These are phyloP conservation scores for Didymodactylos carnosus DNA, from an alignment of 2,888 invertebrate species.

Conservation along the genomic window DNA sequence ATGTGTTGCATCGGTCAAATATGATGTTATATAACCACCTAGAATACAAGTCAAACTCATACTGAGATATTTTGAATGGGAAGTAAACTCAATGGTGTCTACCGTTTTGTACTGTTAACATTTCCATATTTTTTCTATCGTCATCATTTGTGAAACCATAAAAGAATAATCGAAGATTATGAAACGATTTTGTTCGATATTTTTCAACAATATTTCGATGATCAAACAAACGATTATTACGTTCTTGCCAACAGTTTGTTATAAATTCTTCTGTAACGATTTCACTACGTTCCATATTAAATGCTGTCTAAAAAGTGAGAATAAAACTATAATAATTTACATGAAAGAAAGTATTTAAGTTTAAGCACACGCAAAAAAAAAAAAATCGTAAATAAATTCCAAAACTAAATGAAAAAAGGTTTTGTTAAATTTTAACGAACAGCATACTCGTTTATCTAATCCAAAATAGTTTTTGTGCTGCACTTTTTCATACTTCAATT, in stretches of 20 bases:
- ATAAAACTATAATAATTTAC: not conserved
- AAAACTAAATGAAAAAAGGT: too few species aligned
- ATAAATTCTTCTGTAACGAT: slow-evolving; percentile 75
- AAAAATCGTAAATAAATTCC: too few species aligned
- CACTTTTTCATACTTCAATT: too few species aligned
- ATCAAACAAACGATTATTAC: slow-evolving; percentile 43
- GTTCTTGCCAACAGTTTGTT: slow-evolving; percentile 57
- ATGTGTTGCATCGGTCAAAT: slow-evolving; percentile 18
- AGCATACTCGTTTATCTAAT: too few species aligned
- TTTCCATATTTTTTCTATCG: slow-evolving; percentile 24
- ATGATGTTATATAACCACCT: slow-evolving; percentile 1
- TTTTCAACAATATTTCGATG: slow-evolving; percentile 43
- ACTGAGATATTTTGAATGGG: not conserved
- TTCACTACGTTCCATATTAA: slow-evolving; percentile 58
- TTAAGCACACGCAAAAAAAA: too few species aligned
- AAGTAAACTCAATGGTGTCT: not conserved
- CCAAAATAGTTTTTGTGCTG: too few species aligned
- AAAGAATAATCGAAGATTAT: slow-evolving; percentile 48
- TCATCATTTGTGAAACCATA: slow-evolving; percentile 53
- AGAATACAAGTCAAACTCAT: too few species aligned
- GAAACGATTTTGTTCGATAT: slow-evolving; percentile 5
- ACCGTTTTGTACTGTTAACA: not conserved
- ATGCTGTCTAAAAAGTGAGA: slow-evolving; percentile 48
- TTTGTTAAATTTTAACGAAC: too few species aligned
- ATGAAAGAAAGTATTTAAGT: not conserved